A percentile compares a stretch with the other conserved stretches of the same genome.
phyloP scores from a whole-genome alignment of 2,888 invertebrate genomes.

The Trissolcus brochymenae region DNA sequence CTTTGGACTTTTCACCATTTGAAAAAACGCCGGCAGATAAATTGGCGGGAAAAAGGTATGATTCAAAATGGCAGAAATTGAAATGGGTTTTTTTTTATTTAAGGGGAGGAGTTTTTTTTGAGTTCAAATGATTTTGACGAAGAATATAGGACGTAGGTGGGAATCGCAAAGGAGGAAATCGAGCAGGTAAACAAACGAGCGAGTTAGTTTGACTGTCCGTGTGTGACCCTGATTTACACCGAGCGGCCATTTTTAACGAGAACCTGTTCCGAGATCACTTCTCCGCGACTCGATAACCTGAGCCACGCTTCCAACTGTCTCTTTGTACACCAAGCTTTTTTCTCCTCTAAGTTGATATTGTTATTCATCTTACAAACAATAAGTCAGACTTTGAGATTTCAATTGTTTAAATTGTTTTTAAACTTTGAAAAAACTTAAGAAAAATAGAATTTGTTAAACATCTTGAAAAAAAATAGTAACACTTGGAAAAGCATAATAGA shows the following conservation, averaged over 20 bases:
- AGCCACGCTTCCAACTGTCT: slow-evolving; percentile 34
- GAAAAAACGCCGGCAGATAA: too few species aligned
- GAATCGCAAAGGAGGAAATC: too few species aligned
- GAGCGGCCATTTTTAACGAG: slow-evolving; percentile 56
- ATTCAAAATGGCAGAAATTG: too few species aligned
- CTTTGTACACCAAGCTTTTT: slow-evolving; percentile 20
- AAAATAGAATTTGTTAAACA: too few species aligned
- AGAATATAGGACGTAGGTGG: too few species aligned
- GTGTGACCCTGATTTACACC: slow-evolving; percentile 52
- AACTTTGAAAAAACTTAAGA: too few species aligned
- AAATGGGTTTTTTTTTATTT: too few species aligned
- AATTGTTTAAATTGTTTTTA: too few species aligned
- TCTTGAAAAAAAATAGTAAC: too few species aligned
- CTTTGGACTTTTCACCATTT: too few species aligned
- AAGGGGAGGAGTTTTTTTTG: not conserved
- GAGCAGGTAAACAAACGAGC: slow-evolving; percentile 23
- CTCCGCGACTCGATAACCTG: slow-evolving; percentile 53
- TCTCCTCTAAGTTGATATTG: slow-evolving; percentile 2
- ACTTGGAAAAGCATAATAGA: too few species aligned
- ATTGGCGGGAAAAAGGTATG: too few species aligned
- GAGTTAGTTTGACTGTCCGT: slow-evolving; percentile 33
- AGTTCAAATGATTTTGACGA: not conserved
- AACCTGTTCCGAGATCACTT: slow-evolving; percentile 57
- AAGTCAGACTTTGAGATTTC: not conserved
- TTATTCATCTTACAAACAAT: not conserved